These are phyloP conservation scores for Acromyrmex echinatior DNA, from an alignment of 1,140 invertebrate species.

Conservation along the genomic window DNA sequence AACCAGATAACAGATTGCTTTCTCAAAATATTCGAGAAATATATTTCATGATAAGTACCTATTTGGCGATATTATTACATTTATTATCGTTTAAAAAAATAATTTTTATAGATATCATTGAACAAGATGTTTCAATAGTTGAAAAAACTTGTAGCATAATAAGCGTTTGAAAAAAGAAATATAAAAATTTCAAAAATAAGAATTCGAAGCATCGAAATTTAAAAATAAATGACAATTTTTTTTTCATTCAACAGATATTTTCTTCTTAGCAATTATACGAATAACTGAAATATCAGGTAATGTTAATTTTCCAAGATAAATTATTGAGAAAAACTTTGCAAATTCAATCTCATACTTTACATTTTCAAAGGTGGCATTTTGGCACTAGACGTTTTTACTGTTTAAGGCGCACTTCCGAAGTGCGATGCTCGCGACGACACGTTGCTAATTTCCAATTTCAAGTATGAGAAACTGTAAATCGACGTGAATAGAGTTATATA, in stretches of 20 bases:
- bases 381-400: no score
- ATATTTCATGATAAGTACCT: background rate
- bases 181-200: no score
- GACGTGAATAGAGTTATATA: constrained; percentile 61
- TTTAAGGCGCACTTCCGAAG: background rate
- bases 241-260: no score
- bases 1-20: background rate
- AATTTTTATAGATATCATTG: no score
- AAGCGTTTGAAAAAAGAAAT: no score
- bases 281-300: background rate
- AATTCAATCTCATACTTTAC: background rate
- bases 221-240: no score
- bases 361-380: background rate
- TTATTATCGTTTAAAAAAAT: no score
- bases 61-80: no score
- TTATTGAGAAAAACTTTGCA: background rate
- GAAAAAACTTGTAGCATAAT: no score
- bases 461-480: constrained; percentile 72
- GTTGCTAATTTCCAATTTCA: constrained; percentile 73
- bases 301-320: background rate
- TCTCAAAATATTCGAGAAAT: no score
- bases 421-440: constrained; percentile 28
- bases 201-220: no score
- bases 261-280: background rate
- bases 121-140: no score